These are phyloP conservation scores for Lasioglossum calceatum DNA, from an alignment of 2,888 invertebrate genomes.

Conservation along the genomic window DNA sequence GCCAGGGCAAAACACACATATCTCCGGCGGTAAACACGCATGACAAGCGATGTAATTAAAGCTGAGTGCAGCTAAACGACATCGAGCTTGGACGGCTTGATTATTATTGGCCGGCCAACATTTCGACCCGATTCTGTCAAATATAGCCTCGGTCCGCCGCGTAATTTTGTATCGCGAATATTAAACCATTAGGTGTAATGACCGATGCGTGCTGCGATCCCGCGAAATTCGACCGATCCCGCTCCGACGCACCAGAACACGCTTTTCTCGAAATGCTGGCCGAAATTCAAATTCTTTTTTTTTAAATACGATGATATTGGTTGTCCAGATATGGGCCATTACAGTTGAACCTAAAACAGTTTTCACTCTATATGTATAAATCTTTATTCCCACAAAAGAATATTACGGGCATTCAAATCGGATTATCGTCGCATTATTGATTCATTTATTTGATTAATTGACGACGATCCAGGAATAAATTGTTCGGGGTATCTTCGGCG, in stretches of 20 bases:
- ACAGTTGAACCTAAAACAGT: not conserved
- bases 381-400: too few species aligned
- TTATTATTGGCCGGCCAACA: conserved; percentile 71
- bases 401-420: too few species aligned
- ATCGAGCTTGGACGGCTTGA: conserved; percentile 68
- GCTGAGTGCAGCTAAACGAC: conserved; percentile 71
- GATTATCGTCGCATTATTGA: not conserved
- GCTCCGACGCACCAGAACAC: too few species aligned
- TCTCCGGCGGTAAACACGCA: conserved; percentile 57
- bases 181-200: conserved; percentile 70
- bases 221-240: conserved; percentile 53
- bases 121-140: conserved; percentile 69
- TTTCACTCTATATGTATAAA: not conserved
- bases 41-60: conserved; percentile 73
- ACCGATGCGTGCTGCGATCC: conserved; percentile 48
- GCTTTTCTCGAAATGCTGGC: not conserved
- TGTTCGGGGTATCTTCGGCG: not conserved
- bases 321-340: not conserved
- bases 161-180: conserved; percentile 72
- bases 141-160: conserved; percentile 50
- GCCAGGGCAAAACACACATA: conserved; percentile 39
- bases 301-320: not conserved
- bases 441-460: not conserved
- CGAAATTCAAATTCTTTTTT: not conserved
- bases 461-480: not conserved